A percentile compares a stretch with the other conserved stretches of the same genome.
Evolutionary conservation across 2,113 vertebrate species (phyloP).

Genomic region (Elgaria multicarinata): DNA sequence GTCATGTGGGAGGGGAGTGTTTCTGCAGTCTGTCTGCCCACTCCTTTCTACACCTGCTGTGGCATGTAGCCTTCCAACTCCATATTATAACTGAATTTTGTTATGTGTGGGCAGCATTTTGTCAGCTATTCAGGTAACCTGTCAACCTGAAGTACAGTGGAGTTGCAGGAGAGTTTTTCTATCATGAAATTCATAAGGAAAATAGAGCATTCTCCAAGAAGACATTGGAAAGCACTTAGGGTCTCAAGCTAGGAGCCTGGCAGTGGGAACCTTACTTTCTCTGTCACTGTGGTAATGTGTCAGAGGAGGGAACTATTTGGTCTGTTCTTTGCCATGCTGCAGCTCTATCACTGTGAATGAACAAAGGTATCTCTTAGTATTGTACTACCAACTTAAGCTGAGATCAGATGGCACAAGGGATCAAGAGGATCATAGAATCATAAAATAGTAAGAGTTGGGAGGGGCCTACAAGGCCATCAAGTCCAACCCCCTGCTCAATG

Average conservation of each 20-base stretch:
- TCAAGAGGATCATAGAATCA: too few relatives aligned
- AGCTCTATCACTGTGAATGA: neutral
- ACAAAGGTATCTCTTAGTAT: neutral
- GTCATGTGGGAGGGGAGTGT: neutral
- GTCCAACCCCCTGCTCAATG: too few relatives aligned
- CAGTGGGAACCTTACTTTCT: neutral
- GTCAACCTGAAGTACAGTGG: neutral
- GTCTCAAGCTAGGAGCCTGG: neutral
- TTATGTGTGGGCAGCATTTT: neutral
- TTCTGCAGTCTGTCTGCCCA: neutral
- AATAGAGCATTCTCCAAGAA: neutral
- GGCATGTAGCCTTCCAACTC: neutral
- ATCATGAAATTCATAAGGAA: neutral
- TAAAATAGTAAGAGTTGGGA: too few relatives aligned
- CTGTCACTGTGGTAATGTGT: neutral
- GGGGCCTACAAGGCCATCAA: too few relatives aligned
- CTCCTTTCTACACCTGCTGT: neutral
- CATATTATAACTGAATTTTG: neutral
- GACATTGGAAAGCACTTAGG: neutral
- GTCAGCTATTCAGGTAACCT: neutral
- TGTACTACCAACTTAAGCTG: too few relatives aligned
- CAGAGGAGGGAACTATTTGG: neutral
- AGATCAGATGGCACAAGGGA: neutral
- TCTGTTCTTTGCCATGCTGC: neutral
- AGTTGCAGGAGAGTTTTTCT: neutral